Conservation (phyloP, 2,797 vertebrate species). For the Numenius phaeopus region DNA sequence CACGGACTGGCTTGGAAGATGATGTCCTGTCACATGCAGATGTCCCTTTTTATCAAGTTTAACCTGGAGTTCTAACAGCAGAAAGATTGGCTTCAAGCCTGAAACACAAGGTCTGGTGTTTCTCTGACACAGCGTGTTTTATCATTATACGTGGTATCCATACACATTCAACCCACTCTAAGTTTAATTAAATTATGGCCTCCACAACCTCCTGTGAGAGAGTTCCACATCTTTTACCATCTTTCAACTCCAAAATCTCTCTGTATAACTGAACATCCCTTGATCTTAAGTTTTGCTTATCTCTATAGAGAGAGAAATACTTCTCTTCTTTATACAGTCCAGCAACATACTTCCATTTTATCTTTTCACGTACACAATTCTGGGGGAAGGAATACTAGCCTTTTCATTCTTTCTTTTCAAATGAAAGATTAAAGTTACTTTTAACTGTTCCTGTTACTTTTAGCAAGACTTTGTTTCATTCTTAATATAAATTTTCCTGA, state of each 20-base stretch:
- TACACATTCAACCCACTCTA: background rate
- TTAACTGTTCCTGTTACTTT: background rate
- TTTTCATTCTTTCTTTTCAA: background rate
- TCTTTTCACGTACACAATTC: background rate
- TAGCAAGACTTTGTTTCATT: background rate
- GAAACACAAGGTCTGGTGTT: background rate
- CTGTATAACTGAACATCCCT: background rate
- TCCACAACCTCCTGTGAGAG: background rate
- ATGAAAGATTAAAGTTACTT: background rate
- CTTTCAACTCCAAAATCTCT: background rate
- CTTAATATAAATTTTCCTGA: background rate
- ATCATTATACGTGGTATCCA: background rate
- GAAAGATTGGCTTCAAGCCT: background rate
- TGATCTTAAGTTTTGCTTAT: background rate
- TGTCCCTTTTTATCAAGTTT: background rate
- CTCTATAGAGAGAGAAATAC: background rate
- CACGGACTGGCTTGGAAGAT: background rate
- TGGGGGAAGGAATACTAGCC: background rate
- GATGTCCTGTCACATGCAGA: background rate
- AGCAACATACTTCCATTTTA: background rate
- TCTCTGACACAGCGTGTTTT: background rate
- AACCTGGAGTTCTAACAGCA: background rate
- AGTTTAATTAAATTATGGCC: background rate
- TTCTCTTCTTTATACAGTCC: background rate
- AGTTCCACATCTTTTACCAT: background rate